Conservation (phyloP, 2,888 invertebrate genomes). For the Julus scandinavius region DNA sequence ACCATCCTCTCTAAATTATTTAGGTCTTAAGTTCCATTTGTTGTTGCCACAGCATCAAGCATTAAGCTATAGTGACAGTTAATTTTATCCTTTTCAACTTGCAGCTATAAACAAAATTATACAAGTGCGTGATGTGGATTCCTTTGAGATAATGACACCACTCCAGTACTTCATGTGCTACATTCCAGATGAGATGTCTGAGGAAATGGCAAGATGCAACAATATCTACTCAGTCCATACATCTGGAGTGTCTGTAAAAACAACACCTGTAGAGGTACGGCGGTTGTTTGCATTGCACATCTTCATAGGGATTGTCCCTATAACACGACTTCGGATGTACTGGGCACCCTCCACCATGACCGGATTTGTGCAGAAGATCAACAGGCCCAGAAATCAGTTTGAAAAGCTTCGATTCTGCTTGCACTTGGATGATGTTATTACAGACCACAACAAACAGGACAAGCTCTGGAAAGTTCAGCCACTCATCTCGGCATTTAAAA, state of each 20-base stretch:
- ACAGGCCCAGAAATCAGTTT: neutral
- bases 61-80: too few species aligned
- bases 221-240: neutral
- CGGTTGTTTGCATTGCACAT: neutral
- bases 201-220: neutral
- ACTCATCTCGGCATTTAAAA: neutral
- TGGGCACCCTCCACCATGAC: neutral
- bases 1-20: too few species aligned
- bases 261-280: neutral
- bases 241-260: neutral
- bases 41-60: too few species aligned
- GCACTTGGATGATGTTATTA: neutral
- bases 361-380: neutral
- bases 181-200: neutral
- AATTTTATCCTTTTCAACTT: too few species aligned
- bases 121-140: neutral
- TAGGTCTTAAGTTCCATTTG: too few species aligned
- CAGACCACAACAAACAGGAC: neutral
- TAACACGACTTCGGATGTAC: neutral
- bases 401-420: neutral
- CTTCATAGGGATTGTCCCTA: neutral
- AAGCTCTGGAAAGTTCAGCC: neutral
- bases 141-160: neutral
- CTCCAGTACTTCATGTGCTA: neutral
- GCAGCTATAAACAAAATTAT: too few species aligned